Percentiles rank a stretch among this genome's conserved stretches.
phyloP scores from a whole-genome alignment of 2,797 vertebrate species.

The Bradypodion ventrale region DNA sequence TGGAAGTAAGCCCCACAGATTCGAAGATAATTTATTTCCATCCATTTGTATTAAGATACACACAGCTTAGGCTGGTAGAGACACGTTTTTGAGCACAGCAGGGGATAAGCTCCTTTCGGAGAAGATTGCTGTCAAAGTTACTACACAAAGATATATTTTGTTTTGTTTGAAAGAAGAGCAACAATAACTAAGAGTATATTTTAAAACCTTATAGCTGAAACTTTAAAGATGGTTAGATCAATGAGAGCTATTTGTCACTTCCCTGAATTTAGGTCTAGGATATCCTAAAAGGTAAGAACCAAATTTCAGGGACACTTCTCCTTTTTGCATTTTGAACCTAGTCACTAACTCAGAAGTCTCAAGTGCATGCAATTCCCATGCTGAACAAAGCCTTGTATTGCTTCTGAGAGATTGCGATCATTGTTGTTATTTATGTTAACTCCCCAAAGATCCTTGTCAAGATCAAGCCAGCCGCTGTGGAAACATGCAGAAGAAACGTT shows the following conservation, averaged over 20 bases:
- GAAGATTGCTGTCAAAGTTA: neutral
- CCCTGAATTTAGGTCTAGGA: neutral
- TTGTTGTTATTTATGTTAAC: conserved; percentile 35
- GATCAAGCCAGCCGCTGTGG: neutral
- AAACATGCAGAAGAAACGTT: conserved; percentile 16
- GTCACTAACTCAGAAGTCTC: conserved; percentile 4
- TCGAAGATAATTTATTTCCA: conserved; percentile 20
- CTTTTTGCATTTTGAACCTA: neutral
- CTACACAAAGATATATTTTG: conserved; percentile 11
- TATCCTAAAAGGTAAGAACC: neutral
- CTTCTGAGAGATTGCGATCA: conserved; percentile 30
- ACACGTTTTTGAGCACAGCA: conserved; percentile 15
- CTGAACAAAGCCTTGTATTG: conserved; percentile 7
- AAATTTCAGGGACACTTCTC: neutral
- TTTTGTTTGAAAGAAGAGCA: neutral
- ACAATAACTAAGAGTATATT: conserved; percentile 26
- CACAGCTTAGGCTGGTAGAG: conserved; percentile 3
- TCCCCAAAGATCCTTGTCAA: conserved; percentile 15
- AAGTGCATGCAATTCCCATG: conserved; percentile 8
- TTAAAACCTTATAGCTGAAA: conserved; percentile 23
- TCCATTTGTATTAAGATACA: conserved; percentile 12
- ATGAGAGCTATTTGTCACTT: neutral
- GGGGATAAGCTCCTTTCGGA: neutral
- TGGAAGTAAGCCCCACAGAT: neutral
- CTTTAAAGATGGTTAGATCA: neutral